Percentiles rank a stretch among this genome's conserved stretches.
Evolutionary conservation across 2,113 vertebrate species (phyloP).

Genomic region (Nanorana parkeri): DNA sequence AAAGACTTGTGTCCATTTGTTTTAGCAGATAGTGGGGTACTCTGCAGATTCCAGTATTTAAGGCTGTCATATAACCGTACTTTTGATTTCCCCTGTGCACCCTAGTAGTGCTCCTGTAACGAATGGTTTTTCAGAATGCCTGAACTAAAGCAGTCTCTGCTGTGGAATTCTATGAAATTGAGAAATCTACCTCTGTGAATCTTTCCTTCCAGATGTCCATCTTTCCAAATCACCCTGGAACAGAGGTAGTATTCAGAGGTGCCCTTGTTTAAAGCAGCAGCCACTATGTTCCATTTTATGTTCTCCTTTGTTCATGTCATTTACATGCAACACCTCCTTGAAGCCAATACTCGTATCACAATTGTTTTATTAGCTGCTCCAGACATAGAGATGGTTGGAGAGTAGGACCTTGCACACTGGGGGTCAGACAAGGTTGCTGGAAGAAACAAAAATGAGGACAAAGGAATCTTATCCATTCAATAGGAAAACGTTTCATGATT

Average conservation of each 20-base stretch:
- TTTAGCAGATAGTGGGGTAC: neutral
- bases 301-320: neutral
- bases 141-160: neutral
- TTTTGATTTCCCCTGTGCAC: neutral
- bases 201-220: neutral
- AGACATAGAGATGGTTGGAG: no score
- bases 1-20: neutral
- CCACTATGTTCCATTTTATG: neutral
- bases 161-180: neutral
- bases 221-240: neutral
- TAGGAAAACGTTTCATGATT: no score
- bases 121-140: neutral
- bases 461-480: no score
- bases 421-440: no score
- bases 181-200: neutral
- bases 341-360: neutral
- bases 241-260: neutral
- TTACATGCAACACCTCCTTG: neutral
- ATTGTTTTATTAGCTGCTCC: no score
- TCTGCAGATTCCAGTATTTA: neutral
- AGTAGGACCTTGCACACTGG: no score
- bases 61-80: neutral
- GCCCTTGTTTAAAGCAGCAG: constrained; percentile 37
- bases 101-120: neutral
- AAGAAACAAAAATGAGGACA: no score